Conservation (phyloP, 2,113 vertebrate species). For the Anoplopoma fimbria region DNA sequence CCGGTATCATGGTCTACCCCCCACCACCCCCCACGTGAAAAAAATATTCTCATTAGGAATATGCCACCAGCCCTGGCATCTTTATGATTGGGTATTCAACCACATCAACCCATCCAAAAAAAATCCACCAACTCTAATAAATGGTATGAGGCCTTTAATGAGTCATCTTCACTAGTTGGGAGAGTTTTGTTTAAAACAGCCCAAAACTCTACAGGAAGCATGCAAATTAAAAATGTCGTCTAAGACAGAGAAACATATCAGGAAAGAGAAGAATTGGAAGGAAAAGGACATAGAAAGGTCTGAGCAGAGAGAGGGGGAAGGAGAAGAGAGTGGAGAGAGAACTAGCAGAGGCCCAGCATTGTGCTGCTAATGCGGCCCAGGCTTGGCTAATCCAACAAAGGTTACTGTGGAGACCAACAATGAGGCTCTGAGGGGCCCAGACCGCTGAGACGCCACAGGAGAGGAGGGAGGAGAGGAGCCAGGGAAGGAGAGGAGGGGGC, state of each 20-base stretch:
- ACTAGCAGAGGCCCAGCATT: constrained; percentile 73
- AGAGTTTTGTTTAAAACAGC: background rate
- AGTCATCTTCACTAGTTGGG: background rate
- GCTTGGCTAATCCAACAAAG: constrained; percentile 79
- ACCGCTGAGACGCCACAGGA: constrained; percentile 57
- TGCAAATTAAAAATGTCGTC: background rate
- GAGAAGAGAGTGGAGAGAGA: constrained; percentile 25
- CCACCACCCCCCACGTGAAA: background rate
- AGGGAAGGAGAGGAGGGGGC: constrained; percentile 54
- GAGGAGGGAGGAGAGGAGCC: constrained; percentile 54
- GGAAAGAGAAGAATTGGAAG: background rate
- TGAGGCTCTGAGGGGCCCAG: constrained; percentile 73
- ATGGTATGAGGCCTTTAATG: background rate
- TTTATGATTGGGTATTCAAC: background rate
- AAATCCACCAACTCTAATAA: background rate
- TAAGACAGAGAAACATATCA: background rate
- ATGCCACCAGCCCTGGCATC: constrained; percentile 7
- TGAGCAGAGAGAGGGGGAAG: constrained; percentile 13
- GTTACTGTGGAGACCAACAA: constrained; percentile 86
- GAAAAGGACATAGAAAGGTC: background rate
- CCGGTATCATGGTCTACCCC: constrained; percentile 43
- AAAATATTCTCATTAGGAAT: constrained; percentile 32
- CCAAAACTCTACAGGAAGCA: background rate
- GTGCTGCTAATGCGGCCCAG: constrained; percentile 83
- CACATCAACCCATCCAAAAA: background rate